Base-by-base conservation (phyloP, 2,797 vertebrate species). In the Platyrinchus mystaceus region DNA sequence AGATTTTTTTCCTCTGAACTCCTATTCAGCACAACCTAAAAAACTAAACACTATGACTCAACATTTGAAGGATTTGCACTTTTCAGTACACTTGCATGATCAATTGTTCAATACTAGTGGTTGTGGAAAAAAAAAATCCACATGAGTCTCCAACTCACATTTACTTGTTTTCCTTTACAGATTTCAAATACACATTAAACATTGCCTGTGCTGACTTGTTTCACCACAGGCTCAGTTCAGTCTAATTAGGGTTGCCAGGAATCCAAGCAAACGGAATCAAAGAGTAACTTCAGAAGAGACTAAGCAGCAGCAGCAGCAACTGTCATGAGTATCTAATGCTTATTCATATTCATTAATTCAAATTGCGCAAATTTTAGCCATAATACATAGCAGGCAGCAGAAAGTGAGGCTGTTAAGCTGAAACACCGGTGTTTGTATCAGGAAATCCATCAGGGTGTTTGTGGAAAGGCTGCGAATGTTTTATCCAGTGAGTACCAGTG, bases 161-260 rank as follows among this genome's bases (percentile, higher is more conserved):
- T 67, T 59, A 49, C 53, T 75, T 71, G 26, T 56, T 59, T 87
- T 63, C 71, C 70, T 76, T 58, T 46, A 53, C 24, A 67, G 70
- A 93, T 60, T 89, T 95, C 59, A 94, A 91, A 82, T 50, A 92
- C 28, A 17, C 71, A 66, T 95, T 95, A 90, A 90, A 74, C 71
- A 90, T 63, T 30, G 96, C 74, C 56, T 71, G 81, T 69, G 76
- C 70, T 21, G 50, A 92, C 71, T 81, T 91, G 60, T 93, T 87
- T 94, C 81, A 94, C 66, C 63, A 92, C 77, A 87, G 91, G 89
- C 84, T 96, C 85, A 73, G 44, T 71, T 87, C 69, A 90, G 86
- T 30, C 77, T 96, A 97, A 76, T 96, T 96, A 90, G 70, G 70
- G 68, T 68, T 97, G 90, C 83, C 91, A 90, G 95, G 84, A 96